Conservation (phyloP, 2,797 vertebrate genomes). For the Anguilla obscura region DNA sequence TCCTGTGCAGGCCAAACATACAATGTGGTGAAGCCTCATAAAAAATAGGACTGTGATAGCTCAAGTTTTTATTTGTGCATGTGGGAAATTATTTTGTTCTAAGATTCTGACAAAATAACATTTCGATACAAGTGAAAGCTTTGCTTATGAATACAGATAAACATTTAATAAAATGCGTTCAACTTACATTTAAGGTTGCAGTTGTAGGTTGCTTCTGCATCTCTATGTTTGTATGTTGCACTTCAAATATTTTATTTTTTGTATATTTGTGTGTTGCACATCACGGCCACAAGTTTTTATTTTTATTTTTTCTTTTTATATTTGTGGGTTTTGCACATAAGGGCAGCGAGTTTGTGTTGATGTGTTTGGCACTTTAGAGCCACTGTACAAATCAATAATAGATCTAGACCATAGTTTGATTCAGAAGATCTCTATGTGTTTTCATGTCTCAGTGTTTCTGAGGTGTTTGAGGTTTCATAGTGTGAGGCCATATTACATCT, state of each 20-base stretch:
- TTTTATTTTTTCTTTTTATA: not conserved
- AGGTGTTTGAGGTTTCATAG: not conserved
- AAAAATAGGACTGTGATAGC: not conserved
- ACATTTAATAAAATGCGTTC: not conserved
- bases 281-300: not conserved
- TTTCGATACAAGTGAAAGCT: not conserved
- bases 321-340: not conserved
- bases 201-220: not conserved
- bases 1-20: not conserved
- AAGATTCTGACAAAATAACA: not conserved
- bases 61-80: not conserved
- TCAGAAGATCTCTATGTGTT: not conserved
- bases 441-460: not conserved
- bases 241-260: not conserved
- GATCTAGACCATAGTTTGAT: not conserved
- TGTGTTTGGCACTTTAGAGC: not conserved
- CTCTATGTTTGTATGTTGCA: not conserved
- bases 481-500: conserved; percentile 2
- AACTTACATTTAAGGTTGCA: not conserved
- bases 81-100: not conserved
- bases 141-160: not conserved
- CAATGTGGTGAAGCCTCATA: not conserved
- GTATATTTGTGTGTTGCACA: not conserved
- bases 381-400: not conserved
- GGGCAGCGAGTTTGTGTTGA: not conserved